A percentile compares a stretch with the other conserved stretches of the same genome.
phyloP scores from a whole-genome alignment of 2,113 vertebrate species.

The Gulo gulo region DNA sequence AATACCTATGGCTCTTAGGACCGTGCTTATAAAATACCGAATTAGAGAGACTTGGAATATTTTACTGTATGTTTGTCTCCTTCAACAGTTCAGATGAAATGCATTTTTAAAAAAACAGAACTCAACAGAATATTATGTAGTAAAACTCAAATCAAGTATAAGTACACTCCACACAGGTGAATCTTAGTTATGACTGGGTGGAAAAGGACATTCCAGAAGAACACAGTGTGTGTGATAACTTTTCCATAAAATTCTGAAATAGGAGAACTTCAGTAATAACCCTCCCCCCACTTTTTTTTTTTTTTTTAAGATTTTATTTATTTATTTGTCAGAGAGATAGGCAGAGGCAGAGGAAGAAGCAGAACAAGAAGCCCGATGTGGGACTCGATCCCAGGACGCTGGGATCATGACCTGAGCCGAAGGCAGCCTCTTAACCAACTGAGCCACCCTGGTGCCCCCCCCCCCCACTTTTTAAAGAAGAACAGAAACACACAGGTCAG shows the following conservation, averaged over 20 bases:
- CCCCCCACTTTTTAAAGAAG: not conserved
- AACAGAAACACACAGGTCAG: not conserved
- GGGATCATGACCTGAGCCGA: no score
- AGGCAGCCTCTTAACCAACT: no score
- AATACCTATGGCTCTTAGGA: not conserved
- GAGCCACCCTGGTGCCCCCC: no score
- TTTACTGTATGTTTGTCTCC: not conserved
- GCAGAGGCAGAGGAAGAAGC: no score
- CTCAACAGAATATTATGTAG: not conserved
- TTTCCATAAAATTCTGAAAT: not conserved
- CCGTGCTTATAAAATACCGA: not conserved
- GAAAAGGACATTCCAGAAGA: not conserved
- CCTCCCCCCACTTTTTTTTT: not conserved
- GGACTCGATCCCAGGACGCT: no score
- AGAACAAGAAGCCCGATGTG: no score
- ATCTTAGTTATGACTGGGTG: not conserved
- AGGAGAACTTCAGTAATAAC: not conserved
- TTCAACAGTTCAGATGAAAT: not conserved
- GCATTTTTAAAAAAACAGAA: not conserved
- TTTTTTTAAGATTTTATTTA: not conserved
- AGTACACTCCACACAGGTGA: not conserved
- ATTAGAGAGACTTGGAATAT: not conserved
- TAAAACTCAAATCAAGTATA: not conserved
- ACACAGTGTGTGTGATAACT: not conserved
- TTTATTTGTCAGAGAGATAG: no score